Percentiles rank a stretch among this genome's conserved stretches.
phyloP scores from a whole-genome alignment of 2,113 vertebrate genomes.

The Dendropsophus ebraccatus region DNA sequence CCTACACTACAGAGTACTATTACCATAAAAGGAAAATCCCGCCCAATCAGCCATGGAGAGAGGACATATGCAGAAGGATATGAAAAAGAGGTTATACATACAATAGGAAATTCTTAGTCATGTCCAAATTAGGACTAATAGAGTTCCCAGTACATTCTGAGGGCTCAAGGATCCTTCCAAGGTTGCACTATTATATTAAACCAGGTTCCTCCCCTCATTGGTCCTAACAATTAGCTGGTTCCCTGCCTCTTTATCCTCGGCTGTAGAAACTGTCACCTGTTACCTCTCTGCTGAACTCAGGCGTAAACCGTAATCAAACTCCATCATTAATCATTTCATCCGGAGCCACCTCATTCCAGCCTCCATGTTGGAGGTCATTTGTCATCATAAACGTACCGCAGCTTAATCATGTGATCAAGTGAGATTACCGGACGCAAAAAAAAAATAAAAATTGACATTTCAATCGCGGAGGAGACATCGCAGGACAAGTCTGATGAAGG shows the following conservation, averaged over 20 bases:
- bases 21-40: background rate
- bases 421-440: constrained; percentile 80
- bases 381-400: constrained; percentile 81
- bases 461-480: constrained; percentile 85
- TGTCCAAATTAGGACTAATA: background rate
- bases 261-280: constrained; percentile 40
- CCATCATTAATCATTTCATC: constrained; percentile 75
- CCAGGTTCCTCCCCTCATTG: background rate
- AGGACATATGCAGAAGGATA: too few relatives aligned
- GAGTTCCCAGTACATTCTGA: background rate
- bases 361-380: constrained; percentile 80
- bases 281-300: constrained; percentile 32
- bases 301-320: constrained; percentile 70
- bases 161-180: background rate
- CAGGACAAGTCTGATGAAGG: constrained; percentile 84
- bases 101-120: too few relatives aligned
- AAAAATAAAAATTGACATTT: constrained; percentile 93
- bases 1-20: background rate
- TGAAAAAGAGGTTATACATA: too few relatives aligned
- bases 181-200: background rate
- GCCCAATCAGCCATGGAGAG: background rate
- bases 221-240: background rate
- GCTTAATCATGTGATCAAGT: constrained; percentile 83
- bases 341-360: constrained; percentile 75
- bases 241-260: background rate